A percentile compares a stretch with the other conserved stretches of the same genome.
phyloP scores from a whole-genome alignment of 2,113 vertebrate species.

The Psephotus haematonotus region DNA sequence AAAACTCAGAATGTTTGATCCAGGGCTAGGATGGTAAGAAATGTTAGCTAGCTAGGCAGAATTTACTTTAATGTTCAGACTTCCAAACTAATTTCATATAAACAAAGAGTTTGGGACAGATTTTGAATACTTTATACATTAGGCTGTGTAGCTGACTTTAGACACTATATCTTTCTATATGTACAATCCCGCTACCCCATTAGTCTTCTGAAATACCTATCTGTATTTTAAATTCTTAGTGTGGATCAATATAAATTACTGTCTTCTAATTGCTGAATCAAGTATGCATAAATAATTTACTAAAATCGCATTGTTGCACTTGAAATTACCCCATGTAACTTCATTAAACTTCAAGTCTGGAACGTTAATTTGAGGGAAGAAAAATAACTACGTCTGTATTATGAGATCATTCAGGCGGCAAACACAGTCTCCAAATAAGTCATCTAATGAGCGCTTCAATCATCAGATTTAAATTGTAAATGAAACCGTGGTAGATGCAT shows the following conservation, averaged over 20 bases:
- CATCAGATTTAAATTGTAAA: slow-evolving; percentile 72
- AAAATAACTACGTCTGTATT: slow-evolving; percentile 7
- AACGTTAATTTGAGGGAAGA: slow-evolving; percentile 52
- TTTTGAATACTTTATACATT: not conserved
- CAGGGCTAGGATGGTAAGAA: not conserved
- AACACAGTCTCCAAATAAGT: slow-evolving; percentile 9
- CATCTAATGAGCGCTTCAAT: slow-evolving; percentile 63
- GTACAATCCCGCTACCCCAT: not conserved
- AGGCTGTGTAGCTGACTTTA: not conserved
- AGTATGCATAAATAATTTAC: slow-evolving; percentile 62
- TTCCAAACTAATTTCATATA: not conserved
- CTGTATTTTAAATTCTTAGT: slow-evolving; percentile 45
- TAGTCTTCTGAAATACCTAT: not conserved
- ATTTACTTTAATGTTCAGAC: not conserved
- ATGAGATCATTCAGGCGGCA: slow-evolving; percentile 59
- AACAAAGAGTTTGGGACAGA: not conserved
- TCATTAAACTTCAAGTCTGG: slow-evolving; percentile 54
- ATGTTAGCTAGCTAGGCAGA: not conserved
- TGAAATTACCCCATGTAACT: slow-evolving; percentile 39
- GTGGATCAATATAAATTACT: not conserved
- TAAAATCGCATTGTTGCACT: slow-evolving; percentile 2
- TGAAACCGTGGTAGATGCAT: slow-evolving; percentile 53
- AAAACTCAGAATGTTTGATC: not conserved
- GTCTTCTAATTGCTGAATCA: slow-evolving; percentile 62
- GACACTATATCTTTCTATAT: not conserved